Evolutionary conservation across 2,113 vertebrate genomes (phyloP).

Genomic region (Damaliscus lunatus): DNA sequence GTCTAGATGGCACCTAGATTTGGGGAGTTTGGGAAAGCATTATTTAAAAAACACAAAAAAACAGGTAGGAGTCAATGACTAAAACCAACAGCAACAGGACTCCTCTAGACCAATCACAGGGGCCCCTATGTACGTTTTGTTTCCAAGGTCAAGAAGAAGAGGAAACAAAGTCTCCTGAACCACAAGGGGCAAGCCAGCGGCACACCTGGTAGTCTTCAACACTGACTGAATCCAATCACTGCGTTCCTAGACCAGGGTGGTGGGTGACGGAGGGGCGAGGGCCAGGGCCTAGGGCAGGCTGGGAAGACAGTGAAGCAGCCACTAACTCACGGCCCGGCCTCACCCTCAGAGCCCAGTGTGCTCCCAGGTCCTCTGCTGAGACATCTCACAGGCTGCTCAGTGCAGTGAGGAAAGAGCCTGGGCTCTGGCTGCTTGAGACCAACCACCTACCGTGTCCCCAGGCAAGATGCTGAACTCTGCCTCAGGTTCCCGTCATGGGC

Average conservation of each 20-base stretch:
- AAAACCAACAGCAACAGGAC: not conserved
- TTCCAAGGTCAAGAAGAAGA: not conserved
- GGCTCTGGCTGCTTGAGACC: not conserved
- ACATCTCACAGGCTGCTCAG: not conserved
- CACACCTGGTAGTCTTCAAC: not conserved
- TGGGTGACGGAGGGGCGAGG: accelerated
- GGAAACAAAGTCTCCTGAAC: not conserved
- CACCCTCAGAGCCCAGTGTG: not conserved
- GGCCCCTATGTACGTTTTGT: not conserved
- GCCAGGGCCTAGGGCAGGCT: not conserved
- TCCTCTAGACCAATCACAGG: not conserved
- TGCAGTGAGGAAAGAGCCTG: not conserved
- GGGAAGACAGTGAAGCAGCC: not conserved
- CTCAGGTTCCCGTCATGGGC: not conserved
- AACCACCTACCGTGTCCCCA: not conserved
- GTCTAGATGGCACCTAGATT: not conserved
- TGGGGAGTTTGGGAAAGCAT: not conserved
- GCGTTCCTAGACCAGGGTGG: not conserved
- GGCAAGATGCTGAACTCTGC: not conserved
- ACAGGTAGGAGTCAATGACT: not conserved
- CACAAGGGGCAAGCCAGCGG: not conserved
- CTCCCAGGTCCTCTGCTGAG: not conserved
- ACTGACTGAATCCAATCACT: not conserved
- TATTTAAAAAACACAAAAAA: not conserved
- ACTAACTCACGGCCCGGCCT: not conserved